Percentiles rank a stretch among this genome's conserved stretches.
These are phyloP conservation scores for Drosophila lacertosa DNA, from an alignment of 1,140 invertebrate species.

Conservation along the genomic window DNA sequence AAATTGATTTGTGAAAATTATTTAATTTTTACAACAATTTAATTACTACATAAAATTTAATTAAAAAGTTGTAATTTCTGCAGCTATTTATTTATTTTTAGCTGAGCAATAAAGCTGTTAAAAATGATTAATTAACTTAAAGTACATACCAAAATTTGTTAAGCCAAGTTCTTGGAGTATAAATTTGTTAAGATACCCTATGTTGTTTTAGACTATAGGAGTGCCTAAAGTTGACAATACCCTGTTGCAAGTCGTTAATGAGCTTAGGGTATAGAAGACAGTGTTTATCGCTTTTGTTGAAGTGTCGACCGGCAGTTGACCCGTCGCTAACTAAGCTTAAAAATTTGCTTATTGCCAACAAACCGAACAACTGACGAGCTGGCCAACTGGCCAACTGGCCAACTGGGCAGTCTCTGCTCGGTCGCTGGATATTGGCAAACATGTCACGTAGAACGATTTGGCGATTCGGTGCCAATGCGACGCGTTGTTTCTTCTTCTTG, in stretches of 20 bases:
- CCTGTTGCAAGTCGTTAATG: no score
- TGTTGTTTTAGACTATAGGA: no score
- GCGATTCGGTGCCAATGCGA: conserved; percentile 71
- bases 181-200: no score
- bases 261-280: conserved; percentile 1
- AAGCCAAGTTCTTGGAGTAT: no score
- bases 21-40: no score
- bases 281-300: conserved; percentile 2
- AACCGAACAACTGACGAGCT: conserved; percentile 18
- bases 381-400: conserved; percentile 39
- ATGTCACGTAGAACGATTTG: conserved; percentile 73
- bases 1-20: no score
- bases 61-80: no score
- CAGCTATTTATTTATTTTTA: no score
- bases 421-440: conserved; percentile 54
- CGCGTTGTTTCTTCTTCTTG: conserved; percentile 44
- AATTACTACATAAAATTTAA: no score
- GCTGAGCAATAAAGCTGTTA: no score
- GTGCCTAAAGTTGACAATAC: not conserved
- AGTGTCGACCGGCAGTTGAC: conserved; percentile 36
- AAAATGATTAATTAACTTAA: no score
- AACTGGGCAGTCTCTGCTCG: conserved; percentile 39
- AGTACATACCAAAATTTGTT: no score
- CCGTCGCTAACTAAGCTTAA: conserved; percentile 36
- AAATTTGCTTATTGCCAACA: conserved; percentile 45